Evolutionary conservation across 2,888 invertebrate species (phyloP).

Genomic region (Aphodius granarius): DNA sequence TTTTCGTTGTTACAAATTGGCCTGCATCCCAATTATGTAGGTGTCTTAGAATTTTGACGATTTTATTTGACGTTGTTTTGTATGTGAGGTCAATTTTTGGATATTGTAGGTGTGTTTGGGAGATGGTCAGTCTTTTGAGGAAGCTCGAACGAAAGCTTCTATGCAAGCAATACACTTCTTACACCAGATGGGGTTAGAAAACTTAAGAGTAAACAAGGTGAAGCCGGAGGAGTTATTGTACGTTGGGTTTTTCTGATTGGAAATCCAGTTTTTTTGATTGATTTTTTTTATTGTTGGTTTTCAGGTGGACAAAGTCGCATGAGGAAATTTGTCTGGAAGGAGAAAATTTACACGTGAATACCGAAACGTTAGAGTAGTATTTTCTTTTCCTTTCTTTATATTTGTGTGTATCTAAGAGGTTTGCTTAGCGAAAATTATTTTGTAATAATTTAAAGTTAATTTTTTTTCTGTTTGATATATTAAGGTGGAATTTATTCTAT

Average conservation of each 20-base stretch:
- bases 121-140: constrained; percentile 18
- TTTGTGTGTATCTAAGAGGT: background rate
- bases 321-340: constrained; percentile 1
- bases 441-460: background rate
- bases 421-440: background rate
- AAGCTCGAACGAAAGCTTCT: constrained; percentile 21
- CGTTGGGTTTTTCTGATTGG: background rate
- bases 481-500: background rate
- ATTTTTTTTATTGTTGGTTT: background rate
- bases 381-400: background rate
- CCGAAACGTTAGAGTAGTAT: background rate
- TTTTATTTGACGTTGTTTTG: too few species aligned
- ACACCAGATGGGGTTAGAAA: constrained; percentile 18
- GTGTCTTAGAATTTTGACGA: constrained; percentile 33
- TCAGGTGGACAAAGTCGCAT: constrained; percentile 7
- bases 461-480: background rate
- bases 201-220: constrained; percentile 6
- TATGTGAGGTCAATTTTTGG: too few species aligned
- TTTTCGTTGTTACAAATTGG: constrained; percentile 26
- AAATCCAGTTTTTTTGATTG: too few species aligned
- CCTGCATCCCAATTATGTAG: constrained; percentile 29
- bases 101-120: constrained; percentile 24
- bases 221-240: constrained; percentile 4
- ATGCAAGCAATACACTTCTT: constrained; percentile 24
- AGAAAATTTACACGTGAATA: background rate